These are phyloP conservation scores for Zaprionus vittiger DNA, from an alignment of 1,140 invertebrate species.

Conservation along the genomic window DNA sequence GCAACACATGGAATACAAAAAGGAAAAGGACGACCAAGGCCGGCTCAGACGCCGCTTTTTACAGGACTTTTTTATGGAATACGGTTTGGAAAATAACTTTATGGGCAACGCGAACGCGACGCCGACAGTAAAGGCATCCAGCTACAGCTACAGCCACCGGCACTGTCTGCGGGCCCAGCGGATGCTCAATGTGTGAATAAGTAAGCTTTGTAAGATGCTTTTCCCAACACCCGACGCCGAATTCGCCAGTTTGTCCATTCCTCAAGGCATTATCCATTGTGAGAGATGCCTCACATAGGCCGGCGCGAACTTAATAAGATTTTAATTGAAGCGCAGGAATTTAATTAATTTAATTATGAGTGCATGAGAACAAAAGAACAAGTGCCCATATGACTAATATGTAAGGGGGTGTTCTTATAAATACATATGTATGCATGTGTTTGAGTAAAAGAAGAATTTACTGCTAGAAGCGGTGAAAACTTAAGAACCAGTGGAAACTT, in stretches of 20 bases:
- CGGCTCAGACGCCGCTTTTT: conserved; percentile 33
- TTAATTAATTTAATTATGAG: conserved; percentile 82
- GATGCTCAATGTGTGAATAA: conserved; percentile 70
- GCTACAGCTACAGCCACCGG: conserved; percentile 5
- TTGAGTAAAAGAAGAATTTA: background rate
- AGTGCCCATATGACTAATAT: conserved; percentile 30
- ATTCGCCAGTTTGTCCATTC: conserved; percentile 19
- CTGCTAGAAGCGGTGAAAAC: background rate
- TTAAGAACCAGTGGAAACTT: background rate
- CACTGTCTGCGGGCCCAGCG: background rate
- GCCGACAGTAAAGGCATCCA: conserved; percentile 48
- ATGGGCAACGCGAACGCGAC: background rate
- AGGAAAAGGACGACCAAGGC: conserved; percentile 62
- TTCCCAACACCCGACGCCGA: conserved; percentile 16
- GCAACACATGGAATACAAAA: conserved; percentile 39
- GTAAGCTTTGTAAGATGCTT: conserved; percentile 64
- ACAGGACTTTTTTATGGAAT: conserved; percentile 26
- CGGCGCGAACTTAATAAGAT: conserved; percentile 76
- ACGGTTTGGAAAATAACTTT: conserved; percentile 52
- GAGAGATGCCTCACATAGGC: conserved; percentile 41
- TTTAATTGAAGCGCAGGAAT: conserved; percentile 83
- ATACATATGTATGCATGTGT: background rate
- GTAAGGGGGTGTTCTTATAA: conserved; percentile 20
- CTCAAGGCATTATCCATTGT: conserved; percentile 43
- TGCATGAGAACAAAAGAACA: conserved; percentile 35